phyloP scores from a whole-genome alignment of 2,888 invertebrate species.

The Spisula solida region DNA sequence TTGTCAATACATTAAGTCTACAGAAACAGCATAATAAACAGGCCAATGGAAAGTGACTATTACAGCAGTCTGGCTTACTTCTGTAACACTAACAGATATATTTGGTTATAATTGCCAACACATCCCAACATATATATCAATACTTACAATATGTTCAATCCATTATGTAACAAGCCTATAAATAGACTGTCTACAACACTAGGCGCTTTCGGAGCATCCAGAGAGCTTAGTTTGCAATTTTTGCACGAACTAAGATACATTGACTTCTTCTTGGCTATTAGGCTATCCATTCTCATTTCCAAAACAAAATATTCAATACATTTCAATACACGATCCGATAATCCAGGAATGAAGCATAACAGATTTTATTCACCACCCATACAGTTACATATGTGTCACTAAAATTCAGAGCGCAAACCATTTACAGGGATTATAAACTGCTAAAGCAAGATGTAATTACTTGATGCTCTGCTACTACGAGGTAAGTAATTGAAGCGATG shows the following conservation, averaged over 20 bases:
- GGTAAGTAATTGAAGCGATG: not conserved
- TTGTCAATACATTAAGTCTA: no score
- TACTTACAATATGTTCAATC: conserved; percentile 41
- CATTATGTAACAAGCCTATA: conserved; percentile 26
- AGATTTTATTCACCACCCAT: not conserved
- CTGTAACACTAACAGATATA: no score
- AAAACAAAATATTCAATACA: not conserved
- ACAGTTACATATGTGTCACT: not conserved
- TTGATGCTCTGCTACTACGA: not conserved
- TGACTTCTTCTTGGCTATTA: not conserved
- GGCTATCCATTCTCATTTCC: not conserved
- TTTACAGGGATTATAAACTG: no score
- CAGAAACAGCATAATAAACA: no score
- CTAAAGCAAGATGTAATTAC: no score
- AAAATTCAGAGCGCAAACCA: not conserved
- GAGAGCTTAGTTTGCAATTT: not conserved
- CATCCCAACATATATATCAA: not conserved
- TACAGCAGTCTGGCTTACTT: no score
- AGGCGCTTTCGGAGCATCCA: not conserved
- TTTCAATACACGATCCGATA: not conserved
- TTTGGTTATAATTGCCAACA: no score
- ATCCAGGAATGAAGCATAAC: not conserved
- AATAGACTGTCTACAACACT: conserved; percentile 17
- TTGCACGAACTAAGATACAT: not conserved
- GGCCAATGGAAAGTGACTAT: no score